phyloP scores from a whole-genome alignment of 2,797 vertebrate species.

The Bradypodion pumilum region DNA sequence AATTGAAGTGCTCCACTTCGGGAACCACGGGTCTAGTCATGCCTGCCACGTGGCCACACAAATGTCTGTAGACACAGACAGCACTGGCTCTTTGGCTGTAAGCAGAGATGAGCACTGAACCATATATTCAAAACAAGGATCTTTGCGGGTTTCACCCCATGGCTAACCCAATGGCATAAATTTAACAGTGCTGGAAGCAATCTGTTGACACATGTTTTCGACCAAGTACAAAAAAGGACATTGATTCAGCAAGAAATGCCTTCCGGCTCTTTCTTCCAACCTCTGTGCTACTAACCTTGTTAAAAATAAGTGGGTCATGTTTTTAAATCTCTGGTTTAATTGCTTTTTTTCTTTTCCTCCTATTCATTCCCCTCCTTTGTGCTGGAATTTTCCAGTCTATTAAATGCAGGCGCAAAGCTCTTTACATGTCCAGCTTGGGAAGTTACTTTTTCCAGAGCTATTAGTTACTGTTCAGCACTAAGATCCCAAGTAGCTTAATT shows the following conservation, averaged over 20 bases:
- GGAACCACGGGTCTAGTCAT: no score
- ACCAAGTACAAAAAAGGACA: not conserved
- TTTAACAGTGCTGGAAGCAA: not conserved
- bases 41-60: no score
- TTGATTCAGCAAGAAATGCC: not conserved
- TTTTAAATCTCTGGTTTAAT: not conserved
- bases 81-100: no score
- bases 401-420: not conserved
- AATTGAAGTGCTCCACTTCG: no score
- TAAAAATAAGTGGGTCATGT: not conserved
- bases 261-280: not conserved
- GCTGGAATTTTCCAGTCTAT: not conserved
- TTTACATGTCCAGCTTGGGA: not conserved
- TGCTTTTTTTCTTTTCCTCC: not conserved
- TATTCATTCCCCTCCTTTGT: no score
- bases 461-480: not conserved
- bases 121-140: no score
- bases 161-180: not conserved
- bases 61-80: no score
- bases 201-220: slow-evolving; percentile 11
- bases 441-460: not conserved
- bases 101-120: no score
- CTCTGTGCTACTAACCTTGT: slow-evolving; percentile 15
- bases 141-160: no score
- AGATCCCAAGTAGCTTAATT: not conserved